phyloP scores from a whole-genome alignment of 2,113 vertebrate species.

The Galemys pyrenaicus region DNA sequence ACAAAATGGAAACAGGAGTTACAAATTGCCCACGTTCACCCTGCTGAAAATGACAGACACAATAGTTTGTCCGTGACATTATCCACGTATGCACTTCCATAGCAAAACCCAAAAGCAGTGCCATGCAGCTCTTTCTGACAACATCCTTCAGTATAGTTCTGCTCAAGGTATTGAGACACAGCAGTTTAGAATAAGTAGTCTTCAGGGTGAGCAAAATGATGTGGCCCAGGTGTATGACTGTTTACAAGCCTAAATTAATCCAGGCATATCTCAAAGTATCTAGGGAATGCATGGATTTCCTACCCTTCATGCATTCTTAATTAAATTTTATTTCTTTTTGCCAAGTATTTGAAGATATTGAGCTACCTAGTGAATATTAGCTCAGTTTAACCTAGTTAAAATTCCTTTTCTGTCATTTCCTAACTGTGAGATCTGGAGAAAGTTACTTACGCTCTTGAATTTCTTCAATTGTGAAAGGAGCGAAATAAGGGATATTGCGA shows the following conservation, averaged over 20 bases:
- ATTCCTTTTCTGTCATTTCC: neutral
- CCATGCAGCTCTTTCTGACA: neutral
- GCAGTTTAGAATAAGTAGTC: neutral
- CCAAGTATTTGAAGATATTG: neutral
- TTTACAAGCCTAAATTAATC: neutral
- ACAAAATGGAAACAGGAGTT: neutral
- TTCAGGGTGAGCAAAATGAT: neutral
- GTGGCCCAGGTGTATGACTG: neutral
- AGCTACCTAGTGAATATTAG: neutral
- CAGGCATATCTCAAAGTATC: neutral
- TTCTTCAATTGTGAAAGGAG: neutral
- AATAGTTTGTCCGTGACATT: neutral
- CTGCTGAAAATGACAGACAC: neutral
- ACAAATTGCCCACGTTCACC: neutral
- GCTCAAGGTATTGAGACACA: neutral
- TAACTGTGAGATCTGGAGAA: neutral
- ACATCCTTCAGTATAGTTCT: neutral
- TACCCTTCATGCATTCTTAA: neutral
- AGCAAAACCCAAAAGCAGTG: neutral
- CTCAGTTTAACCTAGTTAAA: neutral
- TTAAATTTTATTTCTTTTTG: slow-evolving; percentile 7
- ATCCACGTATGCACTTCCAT: neutral
- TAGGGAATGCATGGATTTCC: neutral
- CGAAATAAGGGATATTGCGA: neutral
- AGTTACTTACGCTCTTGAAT: neutral